Percentiles rank a stretch among this genome's conserved stretches.
Evolutionary conservation across 2,888 invertebrate species (phyloP).

Genomic region (Xestoiulus laeticollis): DNA sequence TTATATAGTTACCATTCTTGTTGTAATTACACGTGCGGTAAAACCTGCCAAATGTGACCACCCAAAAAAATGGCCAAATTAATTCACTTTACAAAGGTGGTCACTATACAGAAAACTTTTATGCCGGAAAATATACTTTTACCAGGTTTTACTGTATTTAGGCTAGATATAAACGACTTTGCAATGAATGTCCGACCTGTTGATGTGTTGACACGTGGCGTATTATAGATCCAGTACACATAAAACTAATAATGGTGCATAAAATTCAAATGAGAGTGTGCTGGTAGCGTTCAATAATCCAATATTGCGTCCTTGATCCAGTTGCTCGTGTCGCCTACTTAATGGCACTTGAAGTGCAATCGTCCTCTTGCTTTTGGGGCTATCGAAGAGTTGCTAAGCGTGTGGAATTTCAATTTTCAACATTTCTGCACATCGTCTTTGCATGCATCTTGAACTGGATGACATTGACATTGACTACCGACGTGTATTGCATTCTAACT

Average conservation of each 20-base stretch:
- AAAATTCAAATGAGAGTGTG: background rate
- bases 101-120: too few relatives aligned
- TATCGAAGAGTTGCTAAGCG: background rate
- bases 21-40: too few relatives aligned
- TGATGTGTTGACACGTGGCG: background rate
- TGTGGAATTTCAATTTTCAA: constrained; percentile 11
- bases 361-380: background rate
- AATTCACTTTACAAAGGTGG: too few relatives aligned
- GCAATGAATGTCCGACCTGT: background rate
- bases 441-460: background rate
- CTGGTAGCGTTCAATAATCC: constrained; percentile 22
- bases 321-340: background rate
- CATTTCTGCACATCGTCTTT: background rate
- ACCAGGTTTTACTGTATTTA: too few relatives aligned
- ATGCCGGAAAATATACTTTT: too few relatives aligned
- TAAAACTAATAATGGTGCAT: background rate
- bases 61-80: too few relatives aligned
- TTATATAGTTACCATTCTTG: too few relatives aligned
- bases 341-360: background rate
- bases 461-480: background rate
- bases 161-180: too few relatives aligned
- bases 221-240: background rate
- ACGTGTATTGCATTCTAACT: background rate
- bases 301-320: constrained; percentile 19
- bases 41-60: too few relatives aligned